Percentiles rank a stretch among this genome's conserved stretches.
Conservation (phyloP, 1,140 invertebrate species). For the Drosophila albomicans region DNA sequence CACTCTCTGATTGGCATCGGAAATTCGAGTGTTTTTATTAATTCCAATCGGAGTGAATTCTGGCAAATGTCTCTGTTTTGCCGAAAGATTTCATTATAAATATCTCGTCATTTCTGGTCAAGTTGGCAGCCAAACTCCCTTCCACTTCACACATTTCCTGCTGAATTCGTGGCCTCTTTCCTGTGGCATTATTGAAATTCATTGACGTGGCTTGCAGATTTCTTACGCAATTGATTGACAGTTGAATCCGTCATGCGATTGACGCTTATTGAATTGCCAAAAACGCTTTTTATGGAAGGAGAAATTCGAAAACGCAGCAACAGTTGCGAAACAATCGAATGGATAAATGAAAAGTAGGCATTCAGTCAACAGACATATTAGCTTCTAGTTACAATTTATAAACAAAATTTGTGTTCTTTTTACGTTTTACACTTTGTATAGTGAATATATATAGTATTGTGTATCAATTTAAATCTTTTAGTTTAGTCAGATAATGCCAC, state of each 20-base stretch:
- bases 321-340: constrained; percentile 38
- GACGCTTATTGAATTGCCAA: constrained; percentile 78
- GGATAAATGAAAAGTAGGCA: not conserved
- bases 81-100: constrained; percentile 51
- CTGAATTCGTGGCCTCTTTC: constrained; percentile 9
- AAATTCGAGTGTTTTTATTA: constrained; percentile 83
- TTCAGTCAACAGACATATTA: not conserved
- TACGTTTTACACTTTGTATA: not conserved
- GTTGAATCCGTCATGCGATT: constrained; percentile 54
- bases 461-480: not conserved
- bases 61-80: constrained; percentile 31
- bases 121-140: constrained; percentile 28
- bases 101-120: constrained; percentile 51
- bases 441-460: not conserved
- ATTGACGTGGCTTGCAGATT: constrained; percentile 61
- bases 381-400: not conserved
- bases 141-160: constrained; percentile 27
- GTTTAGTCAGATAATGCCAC: constrained; percentile 45
- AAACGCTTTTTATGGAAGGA: no score
- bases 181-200: constrained; percentile 74
- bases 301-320: constrained; percentile 22
- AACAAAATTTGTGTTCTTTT: not conserved
- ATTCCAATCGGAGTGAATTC: constrained; percentile 61
- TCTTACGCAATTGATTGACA: constrained; percentile 70
- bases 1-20: constrained; percentile 67